A percentile compares a stretch with the other conserved stretches of the same genome.
These are phyloP conservation scores for Takifugu flavidus DNA, from an alignment of 2,113 vertebrate species.

Conservation along the genomic window DNA sequence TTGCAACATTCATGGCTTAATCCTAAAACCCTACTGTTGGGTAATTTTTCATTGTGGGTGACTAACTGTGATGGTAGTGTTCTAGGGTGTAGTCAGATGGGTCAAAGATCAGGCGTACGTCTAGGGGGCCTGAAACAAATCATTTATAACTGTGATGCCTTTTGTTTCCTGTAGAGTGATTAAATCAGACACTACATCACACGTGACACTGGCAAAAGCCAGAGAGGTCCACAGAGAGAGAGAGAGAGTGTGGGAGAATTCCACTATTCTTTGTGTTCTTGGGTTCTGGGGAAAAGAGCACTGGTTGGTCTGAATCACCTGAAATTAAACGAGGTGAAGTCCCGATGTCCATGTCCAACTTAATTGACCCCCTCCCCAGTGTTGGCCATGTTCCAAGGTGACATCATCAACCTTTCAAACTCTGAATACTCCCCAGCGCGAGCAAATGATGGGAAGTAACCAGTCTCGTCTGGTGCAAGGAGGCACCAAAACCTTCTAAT, in stretches of 20 bases:
- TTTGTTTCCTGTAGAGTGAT: constrained; percentile 43
- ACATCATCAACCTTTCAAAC: too few relatives aligned
- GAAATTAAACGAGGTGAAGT: constrained; percentile 6
- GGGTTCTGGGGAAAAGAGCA: constrained; percentile 40
- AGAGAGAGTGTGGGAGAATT: constrained; percentile 49
- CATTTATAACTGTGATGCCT: constrained; percentile 29
- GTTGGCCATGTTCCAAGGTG: too few relatives aligned
- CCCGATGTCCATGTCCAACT: background rate
- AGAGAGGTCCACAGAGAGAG: constrained; percentile 20
- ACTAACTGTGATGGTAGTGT: too few relatives aligned
- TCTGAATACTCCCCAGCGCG: too few relatives aligned
- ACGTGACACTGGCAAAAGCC: constrained; percentile 27
- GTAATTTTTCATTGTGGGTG: too few relatives aligned
- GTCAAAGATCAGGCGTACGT: constrained; percentile 37
- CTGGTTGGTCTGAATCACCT: constrained; percentile 39
- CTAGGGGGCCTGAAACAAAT: constrained; percentile 19
- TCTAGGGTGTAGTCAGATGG: background rate
- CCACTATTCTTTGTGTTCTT: constrained; percentile 47
- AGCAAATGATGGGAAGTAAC: too few relatives aligned
- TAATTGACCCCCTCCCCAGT: too few relatives aligned
- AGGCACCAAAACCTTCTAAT: too few relatives aligned
- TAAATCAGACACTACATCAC: constrained; percentile 41
- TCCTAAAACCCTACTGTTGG: too few relatives aligned
- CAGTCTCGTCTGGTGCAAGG: too few relatives aligned
- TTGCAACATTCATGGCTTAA: too few relatives aligned